Percentiles rank a stretch among this genome's conserved stretches.
Conservation (phyloP, 2,797 vertebrate species). For the Myoxocephalus aenaeus region DNA sequence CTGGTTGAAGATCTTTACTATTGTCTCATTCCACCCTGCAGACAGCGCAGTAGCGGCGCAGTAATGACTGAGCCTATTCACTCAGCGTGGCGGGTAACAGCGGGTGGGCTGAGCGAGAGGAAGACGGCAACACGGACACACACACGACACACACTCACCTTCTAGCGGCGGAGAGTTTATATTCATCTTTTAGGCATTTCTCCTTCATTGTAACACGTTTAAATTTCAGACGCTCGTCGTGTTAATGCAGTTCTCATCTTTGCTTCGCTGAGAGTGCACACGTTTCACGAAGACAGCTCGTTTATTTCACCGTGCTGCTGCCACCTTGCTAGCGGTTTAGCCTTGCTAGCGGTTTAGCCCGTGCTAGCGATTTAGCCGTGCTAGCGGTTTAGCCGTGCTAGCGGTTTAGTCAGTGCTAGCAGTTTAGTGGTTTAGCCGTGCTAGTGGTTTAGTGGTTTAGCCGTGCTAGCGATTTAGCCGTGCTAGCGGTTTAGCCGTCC, state of each 20-base stretch:
- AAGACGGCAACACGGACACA: conserved; percentile 28
- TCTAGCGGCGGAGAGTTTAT: conserved; percentile 8
- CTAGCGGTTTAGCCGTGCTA: too few species aligned
- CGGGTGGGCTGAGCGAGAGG: conserved; percentile 59
- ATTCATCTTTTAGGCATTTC: conserved; percentile 35
- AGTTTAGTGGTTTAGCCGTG: too few species aligned
- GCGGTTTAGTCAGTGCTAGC: too few species aligned
- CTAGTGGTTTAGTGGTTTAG: too few species aligned
- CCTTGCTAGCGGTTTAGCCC: too few species aligned
- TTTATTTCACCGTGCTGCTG: conserved; percentile 5
- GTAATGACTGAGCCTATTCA: conserved; percentile 81
- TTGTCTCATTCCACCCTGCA: conserved; percentile 80
- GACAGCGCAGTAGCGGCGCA: conserved; percentile 73
- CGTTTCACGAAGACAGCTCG: conserved; percentile 24
- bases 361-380: too few species aligned
- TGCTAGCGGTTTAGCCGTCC: too few species aligned
- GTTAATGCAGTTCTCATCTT: conserved; percentile 31
- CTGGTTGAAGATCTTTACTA: conserved; percentile 80
- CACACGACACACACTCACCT: neutral
- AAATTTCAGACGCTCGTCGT: conserved; percentile 39
- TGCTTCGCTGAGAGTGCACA: conserved; percentile 6
- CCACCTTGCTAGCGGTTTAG: neutral
- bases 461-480: too few species aligned
- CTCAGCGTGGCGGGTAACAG: conserved; percentile 71
- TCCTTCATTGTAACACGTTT: conserved; percentile 24